Conservation (phyloP, 2,888 invertebrate species). For the Actias luna region DNA sequence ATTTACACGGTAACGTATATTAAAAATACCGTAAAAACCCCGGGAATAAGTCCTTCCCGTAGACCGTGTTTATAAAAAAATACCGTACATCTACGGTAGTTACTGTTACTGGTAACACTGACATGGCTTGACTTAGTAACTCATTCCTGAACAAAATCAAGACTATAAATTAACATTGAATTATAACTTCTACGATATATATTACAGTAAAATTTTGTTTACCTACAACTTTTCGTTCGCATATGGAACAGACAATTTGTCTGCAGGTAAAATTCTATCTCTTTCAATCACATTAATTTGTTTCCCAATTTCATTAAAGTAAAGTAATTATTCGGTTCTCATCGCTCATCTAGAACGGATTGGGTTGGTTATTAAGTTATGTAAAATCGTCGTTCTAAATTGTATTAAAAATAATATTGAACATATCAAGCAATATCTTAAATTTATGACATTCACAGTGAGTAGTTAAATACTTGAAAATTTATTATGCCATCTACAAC, state of each 20-base stretch:
- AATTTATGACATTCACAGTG: conserved; percentile 8
- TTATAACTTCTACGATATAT: too few species aligned
- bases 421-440: neutral
- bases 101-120: too few species aligned
- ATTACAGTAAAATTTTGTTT: too few species aligned
- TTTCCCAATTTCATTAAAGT: neutral
- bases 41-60: too few species aligned
- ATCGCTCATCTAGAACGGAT: neutral
- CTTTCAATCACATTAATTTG: neutral
- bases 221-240: too few species aligned
- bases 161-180: neutral
- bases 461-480: conserved; percentile 3
- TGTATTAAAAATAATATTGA: neutral
- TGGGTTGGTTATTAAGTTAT: neutral
- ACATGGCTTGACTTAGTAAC: neutral
- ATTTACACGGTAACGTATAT: too few species aligned
- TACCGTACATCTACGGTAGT: too few species aligned
- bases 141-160: neutral
- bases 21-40: too few species aligned
- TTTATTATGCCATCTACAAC: conserved; percentile 25
- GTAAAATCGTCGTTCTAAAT: neutral
- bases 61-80: too few species aligned
- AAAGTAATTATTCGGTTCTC: neutral
- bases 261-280: neutral
- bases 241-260: too few species aligned